Evolutionary conservation across 64 coral and sea anemone genomes (phyloP), one percentile per base, ranked within the genome.

Genomic region (Stylophora pistillata): DNA sequence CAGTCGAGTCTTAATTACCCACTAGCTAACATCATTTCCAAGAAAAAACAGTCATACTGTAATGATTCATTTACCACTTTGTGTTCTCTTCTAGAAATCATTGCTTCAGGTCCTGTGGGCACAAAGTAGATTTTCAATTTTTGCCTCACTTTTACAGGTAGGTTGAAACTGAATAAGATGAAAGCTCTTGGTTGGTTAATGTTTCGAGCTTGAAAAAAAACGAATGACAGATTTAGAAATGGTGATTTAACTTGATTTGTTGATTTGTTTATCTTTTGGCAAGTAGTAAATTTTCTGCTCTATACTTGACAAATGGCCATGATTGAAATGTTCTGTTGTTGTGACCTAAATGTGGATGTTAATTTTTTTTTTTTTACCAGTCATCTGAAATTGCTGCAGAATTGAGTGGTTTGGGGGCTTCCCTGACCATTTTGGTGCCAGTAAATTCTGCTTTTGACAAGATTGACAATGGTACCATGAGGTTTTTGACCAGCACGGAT

Each of bases 391-490:
- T 91, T 47, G 56, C 70, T 13, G 58, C 68, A 71, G 73, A 82
- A 58, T 60, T 91, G 28, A 68, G 13, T 91, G 89, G 23, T 76
- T 26, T 85, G 54, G 59, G 78, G 53, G 70, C 73, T 2, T 30
- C 18, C 0, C 56, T 76, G 13, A 91, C 89, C 26, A 52, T 91
- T 17, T 60, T 91, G 55, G 71, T 65, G 13, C 89, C 89, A 30
- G 89, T 73, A 13, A 85, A 91, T 74, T 76, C 77, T 7, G 65
- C 89, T 31, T 91, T 91, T 76, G 58, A 65, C 1, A 74, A 66
- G 13, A 29, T 91, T 9, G 89, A 91, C 80, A 91, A 91, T 71
- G 28, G 55, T 20, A 91, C 89, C 20, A 34, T 91, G 25, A 53
- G 77, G 27, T 91, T 74, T 34, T 57, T 91, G 30, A 64, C 54